These are phyloP conservation scores for Ornithorhynchus anatinus DNA, from an alignment of 2,113 vertebrate species.

Conservation along the genomic window DNA sequence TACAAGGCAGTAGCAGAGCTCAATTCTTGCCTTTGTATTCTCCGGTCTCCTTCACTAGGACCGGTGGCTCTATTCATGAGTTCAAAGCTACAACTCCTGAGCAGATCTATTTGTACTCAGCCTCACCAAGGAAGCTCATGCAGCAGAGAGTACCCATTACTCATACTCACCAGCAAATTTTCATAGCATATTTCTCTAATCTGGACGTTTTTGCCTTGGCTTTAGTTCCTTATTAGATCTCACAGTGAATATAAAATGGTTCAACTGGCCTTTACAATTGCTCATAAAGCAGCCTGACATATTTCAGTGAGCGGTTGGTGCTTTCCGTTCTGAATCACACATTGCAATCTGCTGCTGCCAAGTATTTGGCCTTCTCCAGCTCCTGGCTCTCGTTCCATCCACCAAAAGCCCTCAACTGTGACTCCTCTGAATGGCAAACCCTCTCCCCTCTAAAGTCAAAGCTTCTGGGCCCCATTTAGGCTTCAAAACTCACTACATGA, in stretches of 20 bases:
- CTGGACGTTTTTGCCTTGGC: background rate
- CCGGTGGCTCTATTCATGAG: no score
- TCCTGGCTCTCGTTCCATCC: background rate
- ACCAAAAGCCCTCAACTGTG: background rate
- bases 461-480: no score
- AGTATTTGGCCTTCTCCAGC: background rate
- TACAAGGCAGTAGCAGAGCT: no score
- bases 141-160: background rate
- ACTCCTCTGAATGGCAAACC: background rate
- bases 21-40: no score
- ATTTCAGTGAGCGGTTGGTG: background rate
- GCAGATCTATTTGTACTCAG: background rate
- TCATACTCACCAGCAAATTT: background rate
- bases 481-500: background rate
- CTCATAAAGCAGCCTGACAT: background rate
- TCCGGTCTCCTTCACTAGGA: no score
- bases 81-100: no score
- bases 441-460: background rate
- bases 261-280: background rate
- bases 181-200: background rate
- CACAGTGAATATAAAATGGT: background rate
- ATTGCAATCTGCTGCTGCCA: background rate
- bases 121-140: background rate
- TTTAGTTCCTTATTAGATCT: background rate
- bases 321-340: background rate